Conservation (phyloP, 1,140 invertebrate species). For the Heliconius hermathena region DNA sequence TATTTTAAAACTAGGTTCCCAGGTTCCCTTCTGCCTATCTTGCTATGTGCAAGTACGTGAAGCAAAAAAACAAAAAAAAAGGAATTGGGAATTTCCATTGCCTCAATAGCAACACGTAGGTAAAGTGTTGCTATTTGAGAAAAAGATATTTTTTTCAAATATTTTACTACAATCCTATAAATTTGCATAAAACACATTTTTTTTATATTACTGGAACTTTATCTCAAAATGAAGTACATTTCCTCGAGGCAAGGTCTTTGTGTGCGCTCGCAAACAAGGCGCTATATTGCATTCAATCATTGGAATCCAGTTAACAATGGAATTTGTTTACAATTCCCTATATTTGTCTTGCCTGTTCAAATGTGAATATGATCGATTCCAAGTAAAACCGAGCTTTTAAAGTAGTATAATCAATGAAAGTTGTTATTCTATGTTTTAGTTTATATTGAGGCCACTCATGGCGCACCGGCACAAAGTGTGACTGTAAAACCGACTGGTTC, state of each 20-base stretch:
- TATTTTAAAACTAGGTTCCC: too few relatives aligned
- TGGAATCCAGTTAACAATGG: neutral
- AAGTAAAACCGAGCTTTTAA: neutral
- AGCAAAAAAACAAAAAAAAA: too few relatives aligned
- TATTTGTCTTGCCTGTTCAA: neutral
- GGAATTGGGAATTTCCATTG: too few relatives aligned
- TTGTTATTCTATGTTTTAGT: neutral
- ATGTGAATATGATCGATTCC: neutral
- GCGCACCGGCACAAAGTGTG: too few relatives aligned
- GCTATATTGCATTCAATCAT: conserved; percentile 5
- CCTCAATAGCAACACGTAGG: too few relatives aligned
- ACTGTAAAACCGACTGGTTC: too few relatives aligned
- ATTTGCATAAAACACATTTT: neutral
- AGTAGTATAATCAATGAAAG: neutral
- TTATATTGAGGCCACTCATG: too few relatives aligned
- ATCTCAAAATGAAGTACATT: neutral
- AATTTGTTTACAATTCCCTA: neutral
- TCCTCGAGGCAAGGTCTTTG: conserved; percentile 1
- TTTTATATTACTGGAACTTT: neutral
- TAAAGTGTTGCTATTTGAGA: too few relatives aligned
- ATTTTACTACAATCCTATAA: too few relatives aligned
- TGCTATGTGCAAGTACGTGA: too few relatives aligned
- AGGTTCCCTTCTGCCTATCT: too few relatives aligned
- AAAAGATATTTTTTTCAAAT: too few relatives aligned
- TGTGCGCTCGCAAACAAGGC: neutral